These are phyloP conservation scores for Brachionus plicatilis DNA, from an alignment of 1,140 invertebrate genomes.

Conservation along the genomic window DNA sequence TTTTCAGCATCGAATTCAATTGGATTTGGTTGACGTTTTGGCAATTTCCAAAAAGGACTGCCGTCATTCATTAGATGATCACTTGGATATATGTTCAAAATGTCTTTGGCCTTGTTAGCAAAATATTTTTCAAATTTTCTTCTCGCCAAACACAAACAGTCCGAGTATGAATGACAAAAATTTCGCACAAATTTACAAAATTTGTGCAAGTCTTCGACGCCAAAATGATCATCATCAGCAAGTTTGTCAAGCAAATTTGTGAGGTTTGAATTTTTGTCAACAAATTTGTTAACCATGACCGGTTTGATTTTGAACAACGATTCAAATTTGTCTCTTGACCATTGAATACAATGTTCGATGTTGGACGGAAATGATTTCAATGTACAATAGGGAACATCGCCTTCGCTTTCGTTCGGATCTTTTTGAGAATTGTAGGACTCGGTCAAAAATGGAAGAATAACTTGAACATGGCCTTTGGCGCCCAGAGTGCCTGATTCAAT, in stretches of 20 bases:
- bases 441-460: slow-evolving; percentile 43
- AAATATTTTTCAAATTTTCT: slow-evolving; percentile 57
- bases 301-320: slow-evolving; percentile 53
- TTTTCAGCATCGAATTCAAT: slow-evolving; percentile 47
- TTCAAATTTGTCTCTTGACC: slow-evolving; percentile 57
- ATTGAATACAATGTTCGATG: slow-evolving; percentile 56
- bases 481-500: slow-evolving; percentile 43
- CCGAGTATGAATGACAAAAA: slow-evolving; percentile 45
- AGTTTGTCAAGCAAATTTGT: slow-evolving; percentile 45
- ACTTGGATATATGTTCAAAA: slow-evolving; percentile 55
- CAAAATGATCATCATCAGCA: slow-evolving; percentile 44
- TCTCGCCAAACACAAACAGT: slow-evolving; percentile 52
- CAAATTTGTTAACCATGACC: slow-evolving; percentile 54
- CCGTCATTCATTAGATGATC: slow-evolving; percentile 13
- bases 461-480: slow-evolving; percentile 44
- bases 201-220: slow-evolving; percentile 48
- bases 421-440: slow-evolving; percentile 44
- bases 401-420: slow-evolving; percentile 50
- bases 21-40: slow-evolving; percentile 50
- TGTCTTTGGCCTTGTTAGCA: slow-evolving; percentile 55
- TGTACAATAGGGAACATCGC: slow-evolving; percentile 55
- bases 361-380: slow-evolving; percentile 55
- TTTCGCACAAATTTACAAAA: slow-evolving; percentile 46
- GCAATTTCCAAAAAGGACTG: slow-evolving; percentile 51
- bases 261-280: slow-evolving; percentile 44